These are phyloP conservation scores for Gouania willdenowi DNA, from an alignment of 2,797 vertebrate species.

Conservation along the genomic window DNA sequence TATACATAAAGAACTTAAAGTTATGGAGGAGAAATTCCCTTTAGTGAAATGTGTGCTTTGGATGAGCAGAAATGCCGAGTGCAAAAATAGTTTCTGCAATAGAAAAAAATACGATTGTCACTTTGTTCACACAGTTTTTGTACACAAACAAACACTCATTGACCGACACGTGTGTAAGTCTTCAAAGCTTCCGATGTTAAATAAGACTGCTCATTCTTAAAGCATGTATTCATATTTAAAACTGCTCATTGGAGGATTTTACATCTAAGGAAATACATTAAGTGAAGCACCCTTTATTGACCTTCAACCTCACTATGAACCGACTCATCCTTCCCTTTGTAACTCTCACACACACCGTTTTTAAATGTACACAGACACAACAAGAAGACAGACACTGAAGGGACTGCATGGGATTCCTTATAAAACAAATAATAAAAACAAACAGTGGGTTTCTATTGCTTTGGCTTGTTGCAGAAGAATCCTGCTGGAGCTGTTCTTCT, in stretches of 20 bases:
- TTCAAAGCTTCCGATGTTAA: conserved; percentile 57
- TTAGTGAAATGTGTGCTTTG: conserved; percentile 62
- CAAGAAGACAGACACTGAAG: conserved; percentile 26
- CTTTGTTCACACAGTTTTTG: conserved; percentile 27
- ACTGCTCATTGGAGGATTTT: no score
- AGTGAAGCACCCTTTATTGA: conserved; percentile 23
- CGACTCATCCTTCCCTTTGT: background rate
- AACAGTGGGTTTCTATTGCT: conserved; percentile 70
- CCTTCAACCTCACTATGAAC: conserved; percentile 20
- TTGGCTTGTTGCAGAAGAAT: conserved; percentile 73
- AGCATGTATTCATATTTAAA: no score
- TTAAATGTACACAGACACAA: conserved; percentile 34
- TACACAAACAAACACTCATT: conserved; percentile 8
- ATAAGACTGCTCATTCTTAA: conserved; percentile 18
- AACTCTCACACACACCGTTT: background rate
- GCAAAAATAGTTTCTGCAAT: conserved; percentile 76
- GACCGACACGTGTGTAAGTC: conserved; percentile 13
- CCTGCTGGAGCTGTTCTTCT: conserved; percentile 28
- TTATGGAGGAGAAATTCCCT: conserved; percentile 36
- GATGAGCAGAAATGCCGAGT: conserved; percentile 48
- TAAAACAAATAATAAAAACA: conserved; percentile 36
- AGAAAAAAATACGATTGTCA: conserved; percentile 70
- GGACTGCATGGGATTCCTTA: conserved; percentile 51
- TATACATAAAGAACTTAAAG: conserved; percentile 6
- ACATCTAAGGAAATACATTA: conserved; percentile 5